Conservation (phyloP, 2,888 invertebrate genomes). For the Acanthoscelides obtectus region DNA sequence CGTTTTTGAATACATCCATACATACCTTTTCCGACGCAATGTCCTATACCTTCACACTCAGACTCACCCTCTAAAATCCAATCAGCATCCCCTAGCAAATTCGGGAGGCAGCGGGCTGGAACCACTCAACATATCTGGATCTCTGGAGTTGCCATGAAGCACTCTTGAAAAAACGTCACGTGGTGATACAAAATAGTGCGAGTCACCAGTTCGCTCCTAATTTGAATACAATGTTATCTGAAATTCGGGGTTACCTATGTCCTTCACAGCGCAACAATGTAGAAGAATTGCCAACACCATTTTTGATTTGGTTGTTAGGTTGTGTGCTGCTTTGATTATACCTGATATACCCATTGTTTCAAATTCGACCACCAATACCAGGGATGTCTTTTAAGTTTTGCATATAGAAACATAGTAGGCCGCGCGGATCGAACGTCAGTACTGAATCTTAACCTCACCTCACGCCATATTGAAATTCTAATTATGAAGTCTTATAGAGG, state of each 20-base stretch:
- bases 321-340: neutral
- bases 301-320: neutral
- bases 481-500: no score
- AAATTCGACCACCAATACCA: no score
- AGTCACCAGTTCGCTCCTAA: slow-evolving; percentile 7
- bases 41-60: neutral
- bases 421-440: no score
- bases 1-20: no score
- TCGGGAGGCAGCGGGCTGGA: neutral
- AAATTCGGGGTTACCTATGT: neutral
- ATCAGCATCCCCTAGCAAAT: neutral
- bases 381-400: no score
- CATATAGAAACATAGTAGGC: no score
- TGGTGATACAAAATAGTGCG: slow-evolving; percentile 33
- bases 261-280: neutral
- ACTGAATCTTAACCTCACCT: no score
- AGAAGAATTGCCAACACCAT: neutral
- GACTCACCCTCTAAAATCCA: neutral
- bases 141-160: slow-evolving; percentile 36
- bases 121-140: neutral
- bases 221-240: slow-evolving; percentile 8
- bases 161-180: slow-evolving; percentile 37
- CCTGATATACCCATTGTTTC: neutral
- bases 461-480: no score
- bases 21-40: no score